Base-by-base conservation (phyloP, 2,888 invertebrate species). In the Cryptus viduatorius region DNA sequence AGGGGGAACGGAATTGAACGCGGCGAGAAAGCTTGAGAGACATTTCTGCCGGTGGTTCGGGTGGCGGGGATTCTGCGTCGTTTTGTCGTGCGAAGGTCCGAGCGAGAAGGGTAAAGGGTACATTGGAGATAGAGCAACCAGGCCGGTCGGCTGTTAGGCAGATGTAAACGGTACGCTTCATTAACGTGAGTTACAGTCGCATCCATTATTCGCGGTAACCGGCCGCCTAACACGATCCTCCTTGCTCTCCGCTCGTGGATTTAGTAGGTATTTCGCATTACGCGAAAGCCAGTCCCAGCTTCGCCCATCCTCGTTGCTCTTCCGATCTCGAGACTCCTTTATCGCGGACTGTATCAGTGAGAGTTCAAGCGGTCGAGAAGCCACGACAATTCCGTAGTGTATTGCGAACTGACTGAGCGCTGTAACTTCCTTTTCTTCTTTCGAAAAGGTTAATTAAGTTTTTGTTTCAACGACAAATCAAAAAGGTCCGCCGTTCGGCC, bases 91-190 rank as follows among this genome's bases (percentile, higher is more conserved):
- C 69, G 75, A 67, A 24, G 14, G 65, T 42, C 65, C 50, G 73
- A 64, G 82, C 44, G 79, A 69, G 53, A 68, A 31, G 24, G 71
- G 53, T 64, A 67, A 77, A 72, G 12, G 67, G 53, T 31, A 16
- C 56, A 48, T 7, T 7, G 64, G n/a, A 73, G 82, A 29, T 78
- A 67, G 79, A 86, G 84, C 78, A 85, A 77, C 77, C 64, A 37
- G 82, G 79, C 69, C 65, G 75, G 73, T 31, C 76, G 80, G 79
- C 83, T 82, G 87, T 86, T 87, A 87, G 88, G 89, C 89, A 90
- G 90, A 91, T 90, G 90, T 91, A 91, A 91, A 90, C 89, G 91
- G 91, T 86, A 89, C 88, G 91, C 90, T 91, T 91, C 90, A 91
- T 91, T 91, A 91, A 90, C 90, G 89, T 89, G 89, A 91, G 90